Percentiles rank a stretch among this genome's conserved stretches.
phyloP scores from a whole-genome alignment of 2,113 vertebrate species.

The Panthera uncia region DNA sequence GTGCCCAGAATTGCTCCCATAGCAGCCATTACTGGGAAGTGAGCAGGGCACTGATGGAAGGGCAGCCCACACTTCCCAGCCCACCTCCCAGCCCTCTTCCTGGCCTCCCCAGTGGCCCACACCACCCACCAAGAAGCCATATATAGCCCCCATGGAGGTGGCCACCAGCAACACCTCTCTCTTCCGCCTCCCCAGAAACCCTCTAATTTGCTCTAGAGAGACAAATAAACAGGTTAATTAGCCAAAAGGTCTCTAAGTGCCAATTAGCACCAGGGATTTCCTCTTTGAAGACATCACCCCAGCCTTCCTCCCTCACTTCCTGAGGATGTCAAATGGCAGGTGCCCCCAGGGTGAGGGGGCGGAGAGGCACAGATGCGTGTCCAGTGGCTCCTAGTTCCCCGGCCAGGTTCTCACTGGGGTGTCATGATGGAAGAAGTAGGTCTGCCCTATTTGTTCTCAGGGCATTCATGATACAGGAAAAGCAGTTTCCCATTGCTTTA shows the following conservation, averaged over 20 bases:
- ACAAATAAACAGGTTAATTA: constrained; percentile 71
- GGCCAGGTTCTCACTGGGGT: too few relatives aligned
- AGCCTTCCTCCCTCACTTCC: neutral
- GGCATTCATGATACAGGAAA: neutral
- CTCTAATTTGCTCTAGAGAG: constrained; percentile 70
- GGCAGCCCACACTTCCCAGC: neutral
- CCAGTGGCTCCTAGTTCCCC: neutral
- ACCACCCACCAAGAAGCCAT: neutral
- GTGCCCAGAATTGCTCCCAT: neutral
- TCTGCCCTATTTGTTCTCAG: neutral
- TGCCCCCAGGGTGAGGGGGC: neutral
- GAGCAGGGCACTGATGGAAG: neutral
- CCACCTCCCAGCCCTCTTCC: neutral
- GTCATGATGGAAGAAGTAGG: neutral
- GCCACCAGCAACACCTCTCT: neutral
- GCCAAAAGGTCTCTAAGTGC: constrained; percentile 68
- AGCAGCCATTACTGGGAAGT: neutral
- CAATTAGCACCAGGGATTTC: constrained; percentile 69
- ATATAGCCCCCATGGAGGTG: neutral
- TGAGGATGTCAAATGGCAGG: neutral
- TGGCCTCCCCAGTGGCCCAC: neutral
- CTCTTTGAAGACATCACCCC: constrained; percentile 55
- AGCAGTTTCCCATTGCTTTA: neutral
- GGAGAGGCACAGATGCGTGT: neutral
- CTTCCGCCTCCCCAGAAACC: neutral